Evolutionary conservation across 2,888 invertebrate genomes (phyloP).

Genomic region (Tineola bisselliella): DNA sequence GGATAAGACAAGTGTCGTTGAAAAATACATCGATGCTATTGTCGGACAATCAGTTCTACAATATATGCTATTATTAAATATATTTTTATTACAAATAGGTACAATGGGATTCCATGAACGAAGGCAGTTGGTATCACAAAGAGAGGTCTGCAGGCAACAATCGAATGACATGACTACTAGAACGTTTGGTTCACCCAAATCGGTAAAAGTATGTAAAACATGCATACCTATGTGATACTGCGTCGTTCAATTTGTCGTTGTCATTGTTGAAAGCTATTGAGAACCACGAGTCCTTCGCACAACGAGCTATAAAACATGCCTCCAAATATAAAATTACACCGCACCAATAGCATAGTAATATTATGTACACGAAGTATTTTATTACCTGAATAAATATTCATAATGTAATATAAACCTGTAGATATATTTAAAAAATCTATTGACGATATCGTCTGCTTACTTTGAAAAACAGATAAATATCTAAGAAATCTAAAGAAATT

Average conservation of each 20-base stretch:
- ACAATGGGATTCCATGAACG: constrained; percentile 7
- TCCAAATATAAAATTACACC: constrained; percentile 62
- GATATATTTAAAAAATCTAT: too few relatives aligned
- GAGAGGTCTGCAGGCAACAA: background rate
- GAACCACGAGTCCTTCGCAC: constrained; percentile 61
- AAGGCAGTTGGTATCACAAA: constrained; percentile 17
- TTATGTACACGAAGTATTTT: constrained; percentile 55
- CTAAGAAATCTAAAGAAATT: too few relatives aligned
- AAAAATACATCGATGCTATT: constrained; percentile 53
- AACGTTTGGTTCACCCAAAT: too few relatives aligned
- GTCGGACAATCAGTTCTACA: constrained; percentile 42
- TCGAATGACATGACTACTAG: too few relatives aligned
- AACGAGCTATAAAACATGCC: constrained; percentile 57
- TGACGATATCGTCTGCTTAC: too few relatives aligned
- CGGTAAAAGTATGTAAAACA: too few relatives aligned
- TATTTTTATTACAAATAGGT: constrained; percentile 6
- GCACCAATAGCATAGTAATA: constrained; percentile 58
- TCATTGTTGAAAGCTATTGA: constrained; percentile 39
- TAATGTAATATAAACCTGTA: too few relatives aligned
- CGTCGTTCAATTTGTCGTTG: background rate
- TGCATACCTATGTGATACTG: background rate
- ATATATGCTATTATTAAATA: background rate
- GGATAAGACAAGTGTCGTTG: constrained; percentile 47
- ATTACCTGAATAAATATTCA: constrained; percentile 27
- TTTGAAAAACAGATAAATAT: too few relatives aligned